Evolutionary conservation across 2,888 invertebrate species (phyloP).

Genomic region (Oeneis ivallda): DNA sequence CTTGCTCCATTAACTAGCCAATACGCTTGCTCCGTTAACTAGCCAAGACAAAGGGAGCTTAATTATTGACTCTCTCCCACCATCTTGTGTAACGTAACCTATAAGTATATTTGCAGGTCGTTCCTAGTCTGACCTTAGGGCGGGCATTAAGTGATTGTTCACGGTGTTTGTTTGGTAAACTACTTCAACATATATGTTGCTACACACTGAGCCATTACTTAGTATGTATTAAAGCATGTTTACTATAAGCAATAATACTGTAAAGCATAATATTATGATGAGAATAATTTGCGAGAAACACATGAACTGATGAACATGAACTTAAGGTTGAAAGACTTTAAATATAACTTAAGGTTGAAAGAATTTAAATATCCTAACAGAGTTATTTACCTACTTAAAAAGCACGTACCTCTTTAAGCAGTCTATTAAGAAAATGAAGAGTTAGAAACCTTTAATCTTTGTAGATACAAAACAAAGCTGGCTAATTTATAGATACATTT

Average conservation of each 20-base stretch:
- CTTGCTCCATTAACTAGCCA: not conserved
- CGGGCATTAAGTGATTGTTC: slow-evolving; percentile 42
- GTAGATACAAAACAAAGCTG: slow-evolving; percentile 10
- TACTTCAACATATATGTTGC: slow-evolving; percentile 35
- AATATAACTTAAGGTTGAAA: no score
- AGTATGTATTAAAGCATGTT: not conserved
- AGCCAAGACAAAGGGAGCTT: slow-evolving; percentile 10
- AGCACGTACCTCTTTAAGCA: no score
- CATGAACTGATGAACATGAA: no score
- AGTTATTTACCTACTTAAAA: no score
- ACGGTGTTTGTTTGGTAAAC: slow-evolving; percentile 32
- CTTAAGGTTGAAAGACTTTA: no score
- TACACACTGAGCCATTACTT: slow-evolving; percentile 18
- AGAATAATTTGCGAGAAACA: not conserved
- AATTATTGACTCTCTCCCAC: slow-evolving; percentile 26
- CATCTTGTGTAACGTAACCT: slow-evolving; percentile 31
- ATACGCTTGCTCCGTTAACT: slow-evolving; percentile 1
- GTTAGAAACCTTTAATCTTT: no score
- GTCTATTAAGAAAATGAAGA: not conserved
- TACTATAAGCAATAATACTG: no score
- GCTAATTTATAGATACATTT: slow-evolving; percentile 19
- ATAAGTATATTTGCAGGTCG: slow-evolving; percentile 34
- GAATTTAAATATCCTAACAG: no score
- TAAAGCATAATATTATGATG: not conserved
- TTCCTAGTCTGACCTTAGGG: slow-evolving; percentile 32